Percentiles rank a stretch among this genome's conserved stretches.
phyloP scores from a whole-genome alignment of 2,888 invertebrate genomes.

The Craniophora ligustri region DNA sequence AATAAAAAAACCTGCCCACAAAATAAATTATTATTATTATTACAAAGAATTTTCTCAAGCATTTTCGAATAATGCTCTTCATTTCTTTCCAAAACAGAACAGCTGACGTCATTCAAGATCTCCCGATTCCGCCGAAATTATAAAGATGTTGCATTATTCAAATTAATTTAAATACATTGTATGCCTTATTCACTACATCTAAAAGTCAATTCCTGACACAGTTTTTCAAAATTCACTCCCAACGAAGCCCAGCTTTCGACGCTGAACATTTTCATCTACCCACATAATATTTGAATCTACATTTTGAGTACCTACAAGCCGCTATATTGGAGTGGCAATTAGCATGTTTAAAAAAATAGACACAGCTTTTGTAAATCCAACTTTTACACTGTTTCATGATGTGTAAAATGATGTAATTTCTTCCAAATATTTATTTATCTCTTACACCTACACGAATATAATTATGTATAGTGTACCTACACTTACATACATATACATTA shows the following conservation, averaged over 20 bases:
- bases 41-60: no score
- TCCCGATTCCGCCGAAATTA: not conserved
- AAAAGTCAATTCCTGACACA: constrained; percentile 59
- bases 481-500: no score
- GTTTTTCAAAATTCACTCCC: constrained; percentile 57
- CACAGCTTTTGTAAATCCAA: constrained; percentile 1
- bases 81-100: not conserved
- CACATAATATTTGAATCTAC: constrained; percentile 42
- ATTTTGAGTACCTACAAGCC: constrained; percentile 37
- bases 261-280: constrained; percentile 34
- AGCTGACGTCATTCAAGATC: not conserved
- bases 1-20: no score
- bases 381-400: constrained; percentile 1
- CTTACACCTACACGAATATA: no score
- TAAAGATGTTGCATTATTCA: constrained; percentile 37
- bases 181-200: constrained; percentile 47
- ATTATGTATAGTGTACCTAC: no score
- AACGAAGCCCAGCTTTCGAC: constrained; percentile 13
- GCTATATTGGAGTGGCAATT: constrained; percentile 51
- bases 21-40: no score
- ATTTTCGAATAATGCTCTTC: not conserved
- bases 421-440: no score
- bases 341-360: constrained; percentile 33
- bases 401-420: not conserved
- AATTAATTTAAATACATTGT: constrained; percentile 43